phyloP scores from a whole-genome alignment of 2,113 vertebrate species.

The Mugil cephalus region DNA sequence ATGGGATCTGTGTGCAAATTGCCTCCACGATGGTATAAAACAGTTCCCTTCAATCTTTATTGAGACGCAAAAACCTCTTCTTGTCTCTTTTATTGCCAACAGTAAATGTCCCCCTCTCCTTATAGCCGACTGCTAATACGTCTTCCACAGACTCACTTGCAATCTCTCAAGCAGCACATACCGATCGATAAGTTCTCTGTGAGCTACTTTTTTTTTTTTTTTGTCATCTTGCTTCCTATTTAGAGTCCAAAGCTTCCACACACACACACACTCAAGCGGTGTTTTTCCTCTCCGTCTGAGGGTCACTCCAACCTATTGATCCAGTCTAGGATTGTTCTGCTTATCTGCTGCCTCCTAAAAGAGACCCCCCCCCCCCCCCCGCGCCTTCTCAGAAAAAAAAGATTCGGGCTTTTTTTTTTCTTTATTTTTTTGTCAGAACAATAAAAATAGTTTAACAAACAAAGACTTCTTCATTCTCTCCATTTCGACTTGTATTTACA shows the following conservation, averaged over 20 bases:
- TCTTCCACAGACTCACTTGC: constrained; percentile 11
- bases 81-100: constrained; percentile 1
- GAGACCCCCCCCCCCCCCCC: not conserved
- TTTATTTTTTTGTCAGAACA: constrained; percentile 80
- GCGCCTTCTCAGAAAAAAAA: constrained; percentile 13
- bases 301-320: constrained; percentile 54
- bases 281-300: constrained; percentile 19
- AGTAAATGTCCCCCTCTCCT: constrained; percentile 1
- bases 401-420: constrained; percentile 59
- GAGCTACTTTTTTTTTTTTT: constrained; percentile 10
- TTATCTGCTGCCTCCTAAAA: constrained; percentile 12
- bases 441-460: constrained; percentile 88
- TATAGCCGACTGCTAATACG: not conserved
- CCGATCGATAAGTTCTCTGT: constrained; percentile 31
- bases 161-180: constrained; percentile 30
- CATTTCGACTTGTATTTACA: constrained; percentile 82
- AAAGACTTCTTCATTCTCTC: constrained; percentile 84
- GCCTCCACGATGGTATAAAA: not conserved
- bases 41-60: not conserved
- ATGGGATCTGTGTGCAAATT: not conserved
- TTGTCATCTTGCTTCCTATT: too few relatives aligned
- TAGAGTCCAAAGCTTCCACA: not conserved
- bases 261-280: constrained; percentile 15
- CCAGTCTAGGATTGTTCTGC: constrained; percentile 28
- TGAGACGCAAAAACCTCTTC: not conserved